Evolutionary conservation across 2,888 invertebrate species (phyloP).

Genomic region (Synergus japonicus): DNA sequence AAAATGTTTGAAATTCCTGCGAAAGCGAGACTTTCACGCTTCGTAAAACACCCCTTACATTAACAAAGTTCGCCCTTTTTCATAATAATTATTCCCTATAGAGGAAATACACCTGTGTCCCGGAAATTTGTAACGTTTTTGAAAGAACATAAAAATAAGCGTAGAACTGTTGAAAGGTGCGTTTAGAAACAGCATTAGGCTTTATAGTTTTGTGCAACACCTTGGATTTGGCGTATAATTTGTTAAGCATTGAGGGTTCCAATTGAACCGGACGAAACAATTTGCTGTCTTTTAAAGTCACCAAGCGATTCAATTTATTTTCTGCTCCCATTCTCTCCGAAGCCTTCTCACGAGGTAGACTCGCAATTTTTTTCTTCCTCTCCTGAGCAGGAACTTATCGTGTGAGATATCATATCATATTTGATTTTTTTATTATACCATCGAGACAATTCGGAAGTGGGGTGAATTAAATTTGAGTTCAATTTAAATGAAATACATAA

Average conservation of each 20-base stretch:
- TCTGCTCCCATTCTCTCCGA: slow-evolving; percentile 54
- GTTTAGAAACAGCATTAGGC: not conserved
- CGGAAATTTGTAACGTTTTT: slow-evolving; percentile 59
- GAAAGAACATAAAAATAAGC: not conserved
- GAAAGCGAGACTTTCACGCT: slow-evolving; percentile 55
- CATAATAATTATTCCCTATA: slow-evolving; percentile 52
- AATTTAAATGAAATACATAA: not conserved
- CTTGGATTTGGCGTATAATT: slow-evolving; percentile 61
- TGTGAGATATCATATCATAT: slow-evolving; percentile 7
- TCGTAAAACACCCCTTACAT: slow-evolving; percentile 62
- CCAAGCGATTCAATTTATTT: slow-evolving; percentile 74
- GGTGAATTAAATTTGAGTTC: slow-evolving; percentile 10
- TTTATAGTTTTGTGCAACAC: slow-evolving; percentile 34
- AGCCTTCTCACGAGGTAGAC: slow-evolving; percentile 35
- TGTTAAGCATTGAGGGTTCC: slow-evolving; percentile 64
- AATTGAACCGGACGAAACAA: slow-evolving; percentile 75
- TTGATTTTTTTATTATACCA: slow-evolving; percentile 37
- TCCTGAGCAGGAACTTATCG: slow-evolving; percentile 26
- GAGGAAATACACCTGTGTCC: slow-evolving; percentile 70
- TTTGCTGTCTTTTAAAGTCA: slow-evolving; percentile 71
- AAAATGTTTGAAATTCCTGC: not conserved
- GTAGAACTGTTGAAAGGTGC: not conserved
- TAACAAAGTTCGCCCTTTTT: slow-evolving; percentile 11
- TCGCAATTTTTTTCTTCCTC: slow-evolving; percentile 33
- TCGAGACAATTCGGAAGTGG: slow-evolving; percentile 27